Evolutionary conservation across 1,140 invertebrate genomes (phyloP).

Genomic region (Sitobion miscanthi): DNA sequence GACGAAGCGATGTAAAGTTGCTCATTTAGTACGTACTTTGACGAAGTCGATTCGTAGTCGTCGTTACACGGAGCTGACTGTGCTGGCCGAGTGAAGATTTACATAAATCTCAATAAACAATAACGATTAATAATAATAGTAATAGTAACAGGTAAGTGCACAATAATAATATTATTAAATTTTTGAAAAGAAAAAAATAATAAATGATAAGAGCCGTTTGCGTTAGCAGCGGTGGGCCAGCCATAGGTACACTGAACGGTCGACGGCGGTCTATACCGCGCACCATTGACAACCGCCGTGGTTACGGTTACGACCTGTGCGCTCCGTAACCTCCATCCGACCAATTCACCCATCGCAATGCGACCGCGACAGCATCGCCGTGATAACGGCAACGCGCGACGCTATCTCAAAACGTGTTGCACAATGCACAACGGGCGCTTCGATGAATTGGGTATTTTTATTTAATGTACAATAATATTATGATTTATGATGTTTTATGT

Average conservation of each 20-base stretch:
- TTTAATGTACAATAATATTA: neutral
- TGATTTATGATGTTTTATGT: neutral
- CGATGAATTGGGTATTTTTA: neutral
- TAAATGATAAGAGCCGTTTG: slow-evolving; percentile 16
- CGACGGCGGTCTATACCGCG: neutral
- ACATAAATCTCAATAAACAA: neutral
- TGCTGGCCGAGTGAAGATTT: neutral
- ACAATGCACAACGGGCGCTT: neutral
- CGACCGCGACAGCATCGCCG: neutral
- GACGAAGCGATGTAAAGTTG: neutral
- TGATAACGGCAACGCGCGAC: neutral
- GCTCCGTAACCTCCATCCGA: neutral
- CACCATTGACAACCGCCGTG: neutral
- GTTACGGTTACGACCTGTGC: neutral
- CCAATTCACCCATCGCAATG: neutral
- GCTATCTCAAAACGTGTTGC: slow-evolving; percentile 15
- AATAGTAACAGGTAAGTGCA: neutral
- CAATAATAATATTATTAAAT: neutral
- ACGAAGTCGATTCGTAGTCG: neutral
- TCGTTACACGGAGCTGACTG: neutral
- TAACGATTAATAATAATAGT: neutral
- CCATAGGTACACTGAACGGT: neutral
- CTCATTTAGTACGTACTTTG: neutral
- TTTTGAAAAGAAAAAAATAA: slow-evolving; percentile 2
- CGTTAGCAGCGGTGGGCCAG: neutral